These are phyloP conservation scores for Melieria crassipennis DNA, from an alignment of 2,888 invertebrate species.

Conservation along the genomic window DNA sequence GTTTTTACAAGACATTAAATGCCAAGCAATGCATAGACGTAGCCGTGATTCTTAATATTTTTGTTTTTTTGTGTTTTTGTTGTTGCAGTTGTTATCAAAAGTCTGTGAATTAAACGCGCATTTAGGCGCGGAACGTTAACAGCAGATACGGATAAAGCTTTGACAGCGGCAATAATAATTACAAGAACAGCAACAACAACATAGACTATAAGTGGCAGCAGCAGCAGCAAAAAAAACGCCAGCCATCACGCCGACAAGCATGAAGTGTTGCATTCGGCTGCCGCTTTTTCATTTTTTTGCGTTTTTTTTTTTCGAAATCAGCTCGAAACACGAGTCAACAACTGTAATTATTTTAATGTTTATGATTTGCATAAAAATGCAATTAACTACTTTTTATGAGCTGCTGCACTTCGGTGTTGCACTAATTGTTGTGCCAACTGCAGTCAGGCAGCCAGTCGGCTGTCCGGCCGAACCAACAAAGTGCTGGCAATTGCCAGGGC, in stretches of 20 bases:
- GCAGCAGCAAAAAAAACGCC: conserved; percentile 18
- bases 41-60: background rate
- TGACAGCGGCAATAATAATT: conserved; percentile 15
- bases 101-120: conserved; percentile 34
- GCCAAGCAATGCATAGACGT: conserved; percentile 18
- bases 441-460: background rate
- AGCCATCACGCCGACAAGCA: too few relatives aligned
- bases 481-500: too few relatives aligned
- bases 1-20: conserved; percentile 34
- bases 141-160: background rate
- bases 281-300: background rate
- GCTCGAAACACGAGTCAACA: conserved; percentile 45
- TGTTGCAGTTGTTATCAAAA: conserved; percentile 31
- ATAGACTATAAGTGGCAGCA: background rate
- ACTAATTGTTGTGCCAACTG: conserved; percentile 34
- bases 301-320: conserved; percentile 29
- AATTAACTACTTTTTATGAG: conserved; percentile 49
- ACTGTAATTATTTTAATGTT: conserved; percentile 46
- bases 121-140: conserved; percentile 13
- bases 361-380: conserved; percentile 50
- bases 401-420: conserved; percentile 42
- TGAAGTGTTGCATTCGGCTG: too few relatives aligned
- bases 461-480: too few relatives aligned
- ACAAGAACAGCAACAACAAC: conserved; percentile 6
- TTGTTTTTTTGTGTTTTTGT: background rate